A percentile compares a stretch with the other conserved stretches of the same genome.
Evolutionary conservation across 2,113 vertebrate genomes (phyloP).

Genomic region (Prunella fulvescens): DNA sequence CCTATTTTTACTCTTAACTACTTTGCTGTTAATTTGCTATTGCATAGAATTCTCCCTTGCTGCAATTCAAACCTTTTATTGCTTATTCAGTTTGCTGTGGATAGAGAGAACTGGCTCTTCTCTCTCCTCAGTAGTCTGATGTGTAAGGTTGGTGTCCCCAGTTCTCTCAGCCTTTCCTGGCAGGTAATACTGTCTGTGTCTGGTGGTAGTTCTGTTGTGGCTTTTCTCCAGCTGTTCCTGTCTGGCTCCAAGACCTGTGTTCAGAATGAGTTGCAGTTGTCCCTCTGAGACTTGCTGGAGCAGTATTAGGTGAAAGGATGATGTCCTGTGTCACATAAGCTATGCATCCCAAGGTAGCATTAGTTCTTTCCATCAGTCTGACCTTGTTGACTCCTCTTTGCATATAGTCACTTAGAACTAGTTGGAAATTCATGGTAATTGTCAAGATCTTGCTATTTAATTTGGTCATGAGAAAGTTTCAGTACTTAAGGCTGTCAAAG

Average conservation of each 20-base stretch:
- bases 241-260: neutral
- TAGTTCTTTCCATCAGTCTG: slow-evolving; percentile 1
- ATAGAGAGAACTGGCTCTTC: neutral
- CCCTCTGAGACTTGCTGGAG: neutral
- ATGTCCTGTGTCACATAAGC: slow-evolving; percentile 22
- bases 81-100: neutral
- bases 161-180: neutral
- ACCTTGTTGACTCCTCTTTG: neutral
- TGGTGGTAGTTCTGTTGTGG: neutral
- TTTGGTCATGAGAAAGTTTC: neutral
- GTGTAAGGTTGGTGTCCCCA: neutral
- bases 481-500: neutral
- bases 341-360: neutral
- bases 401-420: neutral
- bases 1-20: neutral
- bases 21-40: neutral
- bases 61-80: neutral
- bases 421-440: neutral
- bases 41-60: neutral
- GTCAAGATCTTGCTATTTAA: neutral
- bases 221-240: neutral
- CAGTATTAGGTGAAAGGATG: neutral
- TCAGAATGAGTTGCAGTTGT: neutral
- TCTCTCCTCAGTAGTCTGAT: neutral
- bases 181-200: neutral